Conservation (phyloP, 2,888 invertebrate genomes). For the Erynnis tages region DNA sequence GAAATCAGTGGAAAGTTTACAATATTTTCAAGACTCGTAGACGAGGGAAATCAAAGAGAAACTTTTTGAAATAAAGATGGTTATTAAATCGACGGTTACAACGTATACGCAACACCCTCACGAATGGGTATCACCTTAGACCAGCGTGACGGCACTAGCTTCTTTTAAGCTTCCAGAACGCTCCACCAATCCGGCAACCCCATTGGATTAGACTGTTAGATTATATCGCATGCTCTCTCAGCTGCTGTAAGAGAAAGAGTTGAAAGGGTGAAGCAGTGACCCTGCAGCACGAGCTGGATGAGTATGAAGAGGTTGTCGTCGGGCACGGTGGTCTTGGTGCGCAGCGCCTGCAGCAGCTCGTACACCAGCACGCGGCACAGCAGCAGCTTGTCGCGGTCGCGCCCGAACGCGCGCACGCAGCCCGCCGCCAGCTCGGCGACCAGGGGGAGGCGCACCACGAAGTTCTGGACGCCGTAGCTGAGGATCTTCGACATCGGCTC, state of each 20-base stretch:
- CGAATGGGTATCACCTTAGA: too few relatives aligned
- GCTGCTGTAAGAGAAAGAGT: background rate
- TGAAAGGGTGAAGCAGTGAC: conserved; percentile 42
- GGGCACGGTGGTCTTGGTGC: conserved; percentile 96
- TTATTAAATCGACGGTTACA: too few relatives aligned
- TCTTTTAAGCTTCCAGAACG: too few relatives aligned
- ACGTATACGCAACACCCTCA: too few relatives aligned
- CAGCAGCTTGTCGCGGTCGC: conserved; percentile 96
- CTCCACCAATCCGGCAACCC: too few relatives aligned
- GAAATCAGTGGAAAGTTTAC: too few relatives aligned
- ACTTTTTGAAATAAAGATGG: too few relatives aligned
- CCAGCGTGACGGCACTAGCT: too few relatives aligned
- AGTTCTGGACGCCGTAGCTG: conserved; percentile 95
- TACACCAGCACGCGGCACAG: conserved; percentile 95
- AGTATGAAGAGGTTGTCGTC: conserved; percentile 96
- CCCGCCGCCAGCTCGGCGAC: conserved; percentile 94
- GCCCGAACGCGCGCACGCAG: conserved; percentile 93
- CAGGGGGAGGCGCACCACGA: conserved; percentile 88
- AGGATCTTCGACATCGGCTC: conserved; percentile 98
- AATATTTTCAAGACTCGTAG: too few relatives aligned
- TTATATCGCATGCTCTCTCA: too few relatives aligned
- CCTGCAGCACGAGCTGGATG: conserved; percentile 93
- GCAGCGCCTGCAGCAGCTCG: conserved; percentile 96
- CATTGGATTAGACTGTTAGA: too few relatives aligned
- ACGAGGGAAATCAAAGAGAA: too few relatives aligned